These are phyloP conservation scores for Bombus confusus DNA, from an alignment of 1,140 invertebrate species.

Conservation along the genomic window DNA sequence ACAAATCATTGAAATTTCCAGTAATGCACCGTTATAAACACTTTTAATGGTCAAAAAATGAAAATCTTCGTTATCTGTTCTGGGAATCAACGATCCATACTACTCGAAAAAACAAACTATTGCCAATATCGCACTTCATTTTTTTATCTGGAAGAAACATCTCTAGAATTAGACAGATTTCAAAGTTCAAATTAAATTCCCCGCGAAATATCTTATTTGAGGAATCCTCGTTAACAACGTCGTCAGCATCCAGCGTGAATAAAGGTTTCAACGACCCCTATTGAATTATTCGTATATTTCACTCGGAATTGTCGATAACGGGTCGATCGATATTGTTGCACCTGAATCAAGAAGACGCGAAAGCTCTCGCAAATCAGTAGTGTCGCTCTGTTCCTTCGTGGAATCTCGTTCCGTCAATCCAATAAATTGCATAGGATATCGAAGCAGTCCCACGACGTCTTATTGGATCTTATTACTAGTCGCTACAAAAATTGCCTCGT, in stretches of 20 bases:
- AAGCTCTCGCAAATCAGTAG: background rate
- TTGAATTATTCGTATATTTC: constrained; percentile 14
- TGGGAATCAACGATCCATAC: background rate
- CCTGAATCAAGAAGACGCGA: background rate
- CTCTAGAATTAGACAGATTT: background rate
- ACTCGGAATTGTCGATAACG: background rate
- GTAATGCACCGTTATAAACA: background rate
- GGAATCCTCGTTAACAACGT: background rate
- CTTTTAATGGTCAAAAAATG: background rate
- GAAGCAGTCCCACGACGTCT: background rate
- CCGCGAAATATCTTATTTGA: background rate
- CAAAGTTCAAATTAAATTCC: background rate
- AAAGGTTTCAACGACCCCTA: background rate
- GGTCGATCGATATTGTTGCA: background rate
- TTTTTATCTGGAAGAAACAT: background rate
- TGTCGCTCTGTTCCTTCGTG: background rate
- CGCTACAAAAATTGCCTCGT: constrained; percentile 24
- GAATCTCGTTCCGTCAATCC: constrained; percentile 22
- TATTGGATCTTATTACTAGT: constrained; percentile 36
- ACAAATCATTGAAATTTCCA: too few species aligned
- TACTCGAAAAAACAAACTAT: too few species aligned
- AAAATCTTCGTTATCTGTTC: too few species aligned
- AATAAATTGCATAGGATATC: constrained; percentile 31
- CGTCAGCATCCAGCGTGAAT: background rate
- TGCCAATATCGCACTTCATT: too few species aligned